A percentile compares a stretch with the other conserved stretches of the same genome.
phyloP scores from a whole-genome alignment of 1,140 invertebrate genomes.

The Bombus picipes region DNA sequence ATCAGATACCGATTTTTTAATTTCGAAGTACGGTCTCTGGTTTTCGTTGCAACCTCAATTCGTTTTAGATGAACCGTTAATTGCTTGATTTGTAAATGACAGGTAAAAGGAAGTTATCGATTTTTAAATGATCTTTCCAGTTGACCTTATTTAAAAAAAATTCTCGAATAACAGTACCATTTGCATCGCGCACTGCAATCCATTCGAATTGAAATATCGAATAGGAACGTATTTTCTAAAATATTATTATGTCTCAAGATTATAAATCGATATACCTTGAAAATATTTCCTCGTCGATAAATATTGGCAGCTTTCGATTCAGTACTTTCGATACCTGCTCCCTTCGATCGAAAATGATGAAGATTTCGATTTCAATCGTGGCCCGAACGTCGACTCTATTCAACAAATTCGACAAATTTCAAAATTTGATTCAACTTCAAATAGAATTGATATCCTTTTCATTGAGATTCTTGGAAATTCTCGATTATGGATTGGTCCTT shows the following conservation, averaged over 20 bases:
- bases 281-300: slow-evolving; percentile 37
- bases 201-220: not conserved
- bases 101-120: not conserved
- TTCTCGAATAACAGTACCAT: not conserved
- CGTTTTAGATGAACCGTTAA: not conserved
- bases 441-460: slow-evolving; percentile 17
- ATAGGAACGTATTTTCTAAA: slow-evolving; percentile 38
- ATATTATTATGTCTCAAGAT: not conserved
- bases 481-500: slow-evolving; percentile 45
- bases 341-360: slow-evolving; percentile 23
- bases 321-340: slow-evolving; percentile 69
- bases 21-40: not conserved
- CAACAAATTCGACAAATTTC: too few relatives aligned
- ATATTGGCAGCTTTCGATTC: slow-evolving; percentile 66
- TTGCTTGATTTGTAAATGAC: too few relatives aligned
- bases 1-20: not conserved
- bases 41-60: not conserved
- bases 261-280: slow-evolving; percentile 14
- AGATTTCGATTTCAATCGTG: not conserved
- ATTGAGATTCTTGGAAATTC: not conserved
- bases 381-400: not conserved
- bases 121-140: not conserved
- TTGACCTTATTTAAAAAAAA: not conserved
- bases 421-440: slow-evolving; percentile 6
- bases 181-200: too few relatives aligned